A percentile compares a stretch with the other conserved stretches of the same genome.
These are phyloP conservation scores for Dusona sp. DNA, from an alignment of 2,888 invertebrate genomes.

Conservation along the genomic window DNA sequence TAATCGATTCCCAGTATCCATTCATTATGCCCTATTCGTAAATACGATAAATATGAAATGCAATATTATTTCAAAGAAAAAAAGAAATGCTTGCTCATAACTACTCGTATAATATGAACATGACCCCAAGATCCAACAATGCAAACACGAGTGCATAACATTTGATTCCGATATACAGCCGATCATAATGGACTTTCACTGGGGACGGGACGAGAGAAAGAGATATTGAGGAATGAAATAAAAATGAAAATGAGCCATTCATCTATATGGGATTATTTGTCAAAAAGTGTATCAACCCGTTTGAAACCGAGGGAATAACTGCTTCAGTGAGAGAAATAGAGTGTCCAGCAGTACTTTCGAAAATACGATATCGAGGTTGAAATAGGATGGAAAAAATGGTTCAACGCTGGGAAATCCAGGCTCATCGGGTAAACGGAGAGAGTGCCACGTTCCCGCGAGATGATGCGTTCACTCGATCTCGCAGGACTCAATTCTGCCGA, in stretches of 20 bases:
- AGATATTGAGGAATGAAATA: background rate
- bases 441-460: constrained; percentile 52
- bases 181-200: constrained; percentile 35
- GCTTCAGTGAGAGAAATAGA: constrained; percentile 63
- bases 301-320: constrained; percentile 24
- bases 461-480: constrained; percentile 51
- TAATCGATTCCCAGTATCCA: no score
- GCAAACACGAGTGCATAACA: constrained; percentile 10
- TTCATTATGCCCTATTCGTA: no score
- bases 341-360: constrained; percentile 22
- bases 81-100: background rate
- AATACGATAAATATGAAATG: background rate
- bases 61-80: background rate
- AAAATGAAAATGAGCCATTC: constrained; percentile 57
- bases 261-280: constrained; percentile 50
- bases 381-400: constrained; percentile 63
- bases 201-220: background rate
- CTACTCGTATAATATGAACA: background rate
- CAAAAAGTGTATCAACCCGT: constrained; percentile 36
- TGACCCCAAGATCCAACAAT: background rate
- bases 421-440: constrained; percentile 42
- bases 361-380: constrained; percentile 66
- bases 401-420: constrained; percentile 50
- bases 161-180: constrained; percentile 7
- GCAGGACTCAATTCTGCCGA: constrained; percentile 45